Percentiles rank a stretch among this genome's conserved stretches.
Conservation (phyloP, 2,888 invertebrate genomes). For the Stenurella melanura region DNA sequence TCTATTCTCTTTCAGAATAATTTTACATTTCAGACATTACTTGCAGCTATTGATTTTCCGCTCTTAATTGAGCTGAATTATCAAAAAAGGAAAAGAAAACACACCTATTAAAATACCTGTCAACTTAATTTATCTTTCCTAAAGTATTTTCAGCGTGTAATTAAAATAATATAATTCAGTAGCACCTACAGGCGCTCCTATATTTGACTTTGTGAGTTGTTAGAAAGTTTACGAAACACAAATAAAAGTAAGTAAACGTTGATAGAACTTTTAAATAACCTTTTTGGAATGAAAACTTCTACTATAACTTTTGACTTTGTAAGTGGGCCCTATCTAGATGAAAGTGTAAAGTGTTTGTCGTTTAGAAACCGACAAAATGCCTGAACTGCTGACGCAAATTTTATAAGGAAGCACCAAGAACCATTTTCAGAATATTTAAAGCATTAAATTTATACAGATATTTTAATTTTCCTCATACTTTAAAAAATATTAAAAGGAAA, state of each 20-base stretch:
- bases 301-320: constrained; percentile 22
- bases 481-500: too few species aligned
- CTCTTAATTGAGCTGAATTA: too few species aligned
- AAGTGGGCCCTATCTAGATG: constrained; percentile 14
- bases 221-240: constrained; percentile 28
- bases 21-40: too few species aligned
- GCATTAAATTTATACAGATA: too few species aligned
- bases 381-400: not conserved
- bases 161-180: not conserved
- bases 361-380: not conserved
- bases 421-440: not conserved
- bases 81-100: too few species aligned
- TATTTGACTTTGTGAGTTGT: constrained; percentile 29
- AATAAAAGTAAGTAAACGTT: constrained; percentile 31
- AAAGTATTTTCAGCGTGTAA: not conserved
- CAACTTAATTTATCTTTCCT: not conserved
- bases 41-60: too few species aligned
- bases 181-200: not conserved
- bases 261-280: constrained; percentile 34
- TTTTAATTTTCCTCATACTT: too few species aligned
- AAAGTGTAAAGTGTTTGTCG: constrained; percentile 27
- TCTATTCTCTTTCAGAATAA: too few species aligned
- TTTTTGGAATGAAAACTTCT: constrained; percentile 18
- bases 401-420: not conserved
- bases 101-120: too few species aligned